Evolutionary conservation across 2,888 invertebrate genomes (phyloP), one percentile per base, ranked within the genome.

Genomic region (Bruchidius siliquastri): DNA sequence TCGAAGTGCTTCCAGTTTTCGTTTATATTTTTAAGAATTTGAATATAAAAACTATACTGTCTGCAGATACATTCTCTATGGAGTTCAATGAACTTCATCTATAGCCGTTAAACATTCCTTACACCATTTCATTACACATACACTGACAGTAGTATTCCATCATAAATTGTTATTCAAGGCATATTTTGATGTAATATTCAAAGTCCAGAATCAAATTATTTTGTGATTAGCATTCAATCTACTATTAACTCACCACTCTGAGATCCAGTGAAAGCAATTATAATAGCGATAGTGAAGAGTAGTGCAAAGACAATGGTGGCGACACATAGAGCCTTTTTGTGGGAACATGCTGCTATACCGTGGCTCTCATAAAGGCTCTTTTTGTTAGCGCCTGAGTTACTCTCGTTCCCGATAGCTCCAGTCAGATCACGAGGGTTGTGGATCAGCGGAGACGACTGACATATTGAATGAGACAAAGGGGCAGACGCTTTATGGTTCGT

Each of bases 181-280:
- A n/a, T n/a, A n/a, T n/a, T n/a, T n/a, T n/a, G n/a, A n/a, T n/a
- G n/a, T n/a, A n/a, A n/a, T n/a, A n/a, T n/a, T n/a, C n/a, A n/a
- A n/a, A n/a, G n/a, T n/a, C n/a, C n/a, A n/a, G n/a, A n/a, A n/a
- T n/a, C n/a, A n/a, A n/a, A n/a, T n/a, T n/a, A n/a, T n/a, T n/a
- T n/a, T n/a, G n/a, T n/a, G n/a, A n/a, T n/a, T n/a, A n/a, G n/a
- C n/a, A n/a, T n/a, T n/a, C n/a, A n/a, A n/a, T n/a, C n/a, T n/a
- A n/a, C 32, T 18, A 13, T 21, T 32, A 69, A 86, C 88, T 88
- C 87, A 94, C 95, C 94, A 84, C 93, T 91, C 86, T 94, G 93
- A 74, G 96, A 96, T 79, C 96, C 93, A 72, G 96, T 96, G 85
- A 96, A 96, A 74, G 97, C 96, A 76, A 96, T 94, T 78, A 97